phyloP scores from a whole-genome alignment of 37 sponge, comb jelly and placozoan genomes.

The Cliona cf. orientalis region DNA sequence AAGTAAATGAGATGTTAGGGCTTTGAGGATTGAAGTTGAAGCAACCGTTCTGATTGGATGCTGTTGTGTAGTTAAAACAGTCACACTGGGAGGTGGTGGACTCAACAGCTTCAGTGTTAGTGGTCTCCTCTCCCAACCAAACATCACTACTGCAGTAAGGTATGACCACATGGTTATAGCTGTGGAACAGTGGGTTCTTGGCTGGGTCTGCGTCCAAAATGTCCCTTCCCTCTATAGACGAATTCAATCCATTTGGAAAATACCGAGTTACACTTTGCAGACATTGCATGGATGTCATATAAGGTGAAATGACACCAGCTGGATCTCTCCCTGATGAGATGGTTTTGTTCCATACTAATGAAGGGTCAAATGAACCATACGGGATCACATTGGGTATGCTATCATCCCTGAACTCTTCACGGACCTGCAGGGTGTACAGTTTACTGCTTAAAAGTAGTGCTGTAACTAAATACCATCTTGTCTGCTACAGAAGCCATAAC shows the following conservation, averaged over 20 bases:
- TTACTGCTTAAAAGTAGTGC: too few relatives aligned
- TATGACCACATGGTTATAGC: slow-evolving; percentile 70
- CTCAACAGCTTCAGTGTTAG: not conserved
- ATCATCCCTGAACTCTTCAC: too few relatives aligned
- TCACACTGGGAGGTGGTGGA: not conserved
- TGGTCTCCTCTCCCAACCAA: slow-evolving; percentile 58
- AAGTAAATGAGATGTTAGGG: slow-evolving; percentile 61
- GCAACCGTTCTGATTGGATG: too few relatives aligned
- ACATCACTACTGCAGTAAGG: slow-evolving; percentile 87
- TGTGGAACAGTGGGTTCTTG: slow-evolving; percentile 41
- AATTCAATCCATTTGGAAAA: not conserved
- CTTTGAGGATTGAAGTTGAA: slow-evolving; percentile 1
- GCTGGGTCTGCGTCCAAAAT: slow-evolving; percentile 22
- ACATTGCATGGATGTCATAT: slow-evolving; percentile 53
- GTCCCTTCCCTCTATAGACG: slow-evolving; percentile 61
- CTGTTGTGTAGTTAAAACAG: slow-evolving; percentile 30
- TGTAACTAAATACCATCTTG: too few relatives aligned
- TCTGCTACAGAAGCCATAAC: too few relatives aligned
- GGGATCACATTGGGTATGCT: too few relatives aligned
- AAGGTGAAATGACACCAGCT: slow-evolving; percentile 18
- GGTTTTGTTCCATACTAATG: slow-evolving; percentile 10
- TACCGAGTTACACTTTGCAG: too few relatives aligned
- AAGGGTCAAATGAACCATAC: slow-evolving; percentile 8
- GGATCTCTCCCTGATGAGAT: not conserved
- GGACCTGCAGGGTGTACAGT: too few relatives aligned